phyloP scores from a whole-genome alignment of 2,797 vertebrate genomes.

The Gila robusta region DNA sequence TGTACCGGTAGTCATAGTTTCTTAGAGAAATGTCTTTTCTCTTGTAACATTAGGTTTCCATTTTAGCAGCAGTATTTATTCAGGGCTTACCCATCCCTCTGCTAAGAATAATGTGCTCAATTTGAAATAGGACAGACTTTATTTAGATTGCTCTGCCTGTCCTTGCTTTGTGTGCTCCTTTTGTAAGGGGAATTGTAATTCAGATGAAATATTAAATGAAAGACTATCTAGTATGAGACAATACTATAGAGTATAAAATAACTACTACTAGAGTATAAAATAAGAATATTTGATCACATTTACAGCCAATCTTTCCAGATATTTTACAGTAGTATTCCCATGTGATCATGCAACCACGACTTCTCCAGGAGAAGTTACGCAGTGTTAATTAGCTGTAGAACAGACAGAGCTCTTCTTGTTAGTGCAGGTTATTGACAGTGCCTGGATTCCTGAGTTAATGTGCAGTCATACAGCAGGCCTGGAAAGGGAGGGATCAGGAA shows the following conservation, averaged over 20 bases:
- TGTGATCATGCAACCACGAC: neutral
- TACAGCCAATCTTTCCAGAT: neutral
- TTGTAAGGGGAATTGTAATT: slow-evolving; percentile 1
- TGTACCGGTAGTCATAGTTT: slow-evolving; percentile 28
- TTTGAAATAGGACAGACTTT: slow-evolving; percentile 53
- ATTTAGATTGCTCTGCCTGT: slow-evolving; percentile 41
- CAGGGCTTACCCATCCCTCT: neutral
- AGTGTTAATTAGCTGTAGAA: slow-evolving; percentile 40
- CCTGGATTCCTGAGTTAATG: slow-evolving; percentile 58
- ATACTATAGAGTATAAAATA: neutral
- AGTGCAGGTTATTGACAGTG: slow-evolving; percentile 56
- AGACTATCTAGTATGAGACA: neutral
- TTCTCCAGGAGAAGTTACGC: slow-evolving; percentile 25
- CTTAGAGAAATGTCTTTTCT: slow-evolving; percentile 19
- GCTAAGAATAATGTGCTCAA: slow-evolving; percentile 48
- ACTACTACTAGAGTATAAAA: neutral
- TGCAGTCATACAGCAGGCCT: slow-evolving; percentile 29
- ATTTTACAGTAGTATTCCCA: neutral
- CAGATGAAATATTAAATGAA: neutral
- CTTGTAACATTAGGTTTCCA: slow-evolving; percentile 33
- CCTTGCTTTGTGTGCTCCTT: neutral
- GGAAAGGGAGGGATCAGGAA: neutral
- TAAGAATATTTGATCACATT: neutral
- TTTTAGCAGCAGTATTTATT: slow-evolving; percentile 43
- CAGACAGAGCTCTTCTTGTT: slow-evolving; percentile 54